Base-by-base conservation (phyloP, 2,888 invertebrate genomes). In the Gymnocheta viridis region DNA sequence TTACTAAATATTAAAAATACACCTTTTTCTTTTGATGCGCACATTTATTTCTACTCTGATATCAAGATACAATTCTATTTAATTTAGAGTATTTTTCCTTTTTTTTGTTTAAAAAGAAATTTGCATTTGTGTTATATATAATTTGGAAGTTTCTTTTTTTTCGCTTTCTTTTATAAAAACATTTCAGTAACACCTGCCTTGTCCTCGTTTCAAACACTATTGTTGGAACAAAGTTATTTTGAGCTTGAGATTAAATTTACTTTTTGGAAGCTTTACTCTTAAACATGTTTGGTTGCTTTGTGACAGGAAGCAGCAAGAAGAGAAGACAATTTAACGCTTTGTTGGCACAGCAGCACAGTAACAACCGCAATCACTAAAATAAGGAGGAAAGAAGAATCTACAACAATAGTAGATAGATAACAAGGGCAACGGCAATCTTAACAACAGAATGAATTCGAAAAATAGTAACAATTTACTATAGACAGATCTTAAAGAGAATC, bases 281-380 rank as follows among this genome's bases (percentile, higher is more conserved):
- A 69, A 62, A 69, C 67, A 83, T 74, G 73, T 54, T 82, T 49
- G 74, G 56, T 74, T 54, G 38, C 44, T 56, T 74, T 69, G 24
- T 64, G 41, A 77, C 51, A 67, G 44, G n/a, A 24, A 44, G 6
- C 41, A 56, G 74, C 38, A 66, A 51, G 56, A 58, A 41, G 47
- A 70, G 77, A 76, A 70, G 74, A 85, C 82, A 86, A 87, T 87
- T 87, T 86, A 86, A 86, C 86, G 86, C 85, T 86, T 67, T 82
- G 84, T 62, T 86, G 84, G 74, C 78, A 81, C 51, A 51, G 51
- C 54, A 82, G 56, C 69, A 81, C 27, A 64, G 56, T 47, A 79
- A 73, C 62, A 62, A 77, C 85, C 76, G 58, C 70, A 83, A 69
- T 64, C 54, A 79, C 69, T 69, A 62, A 62, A 77, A 82, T 78